phyloP scores from a whole-genome alignment of 2,797 vertebrate genomes.

The Danio tinwini region DNA sequence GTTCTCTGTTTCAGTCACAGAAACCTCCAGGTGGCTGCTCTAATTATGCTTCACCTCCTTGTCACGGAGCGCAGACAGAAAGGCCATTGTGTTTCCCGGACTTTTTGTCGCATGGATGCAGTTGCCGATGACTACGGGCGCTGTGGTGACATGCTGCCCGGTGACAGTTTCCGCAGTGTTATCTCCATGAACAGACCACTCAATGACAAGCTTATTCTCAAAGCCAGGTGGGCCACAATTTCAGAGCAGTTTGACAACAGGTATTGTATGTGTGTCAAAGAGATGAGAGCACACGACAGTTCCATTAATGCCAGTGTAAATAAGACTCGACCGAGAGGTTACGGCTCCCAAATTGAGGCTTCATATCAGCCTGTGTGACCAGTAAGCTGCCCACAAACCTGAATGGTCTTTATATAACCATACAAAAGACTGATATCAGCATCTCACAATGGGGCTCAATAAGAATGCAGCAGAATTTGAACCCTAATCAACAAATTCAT shows the following conservation, averaged over 20 bases:
- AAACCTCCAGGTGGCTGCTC: slow-evolving; percentile 29
- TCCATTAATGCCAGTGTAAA: slow-evolving; percentile 49
- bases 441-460: slow-evolving; percentile 25
- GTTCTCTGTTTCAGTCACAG: slow-evolving; percentile 26
- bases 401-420: slow-evolving; percentile 21
- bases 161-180: slow-evolving; percentile 48
- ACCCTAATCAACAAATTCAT: slow-evolving; percentile 26
- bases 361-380: slow-evolving; percentile 29
- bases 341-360: slow-evolving; percentile 44
- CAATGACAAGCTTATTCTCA: slow-evolving; percentile 47
- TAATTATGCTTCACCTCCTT: slow-evolving; percentile 47
- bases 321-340: slow-evolving; percentile 40
- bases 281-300: slow-evolving; percentile 56
- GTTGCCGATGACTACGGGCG: slow-evolving; percentile 22
- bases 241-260: slow-evolving; percentile 38
- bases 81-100: slow-evolving; percentile 44
- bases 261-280: slow-evolving; percentile 56
- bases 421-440: slow-evolving; percentile 3
- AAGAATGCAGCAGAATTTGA: slow-evolving; percentile 14
- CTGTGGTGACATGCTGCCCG: slow-evolving; percentile 24
- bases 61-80: slow-evolving; percentile 19
- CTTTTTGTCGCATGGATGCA: slow-evolving; percentile 38
- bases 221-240: slow-evolving; percentile 47
- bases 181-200: slow-evolving; percentile 53
- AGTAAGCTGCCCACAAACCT: slow-evolving; percentile 14